A percentile compares a stretch with the other conserved stretches of the same genome.
phyloP scores from a whole-genome alignment of 2,113 vertebrate species.

The Poeciliopsis retropinna region DNA sequence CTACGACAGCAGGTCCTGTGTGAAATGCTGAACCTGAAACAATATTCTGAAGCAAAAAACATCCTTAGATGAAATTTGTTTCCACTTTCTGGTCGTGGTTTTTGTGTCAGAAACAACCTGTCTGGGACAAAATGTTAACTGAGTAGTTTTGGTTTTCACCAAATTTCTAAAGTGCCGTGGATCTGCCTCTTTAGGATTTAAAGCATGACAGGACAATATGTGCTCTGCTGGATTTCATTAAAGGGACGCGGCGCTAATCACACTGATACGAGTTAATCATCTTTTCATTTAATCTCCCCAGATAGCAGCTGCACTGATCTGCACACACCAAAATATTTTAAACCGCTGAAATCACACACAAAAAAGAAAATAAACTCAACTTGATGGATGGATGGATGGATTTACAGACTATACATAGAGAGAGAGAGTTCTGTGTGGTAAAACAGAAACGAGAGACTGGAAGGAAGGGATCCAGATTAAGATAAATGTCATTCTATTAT shows the following conservation, averaged over 20 bases:
- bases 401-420: not conserved
- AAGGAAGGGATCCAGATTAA: conserved; percentile 47
- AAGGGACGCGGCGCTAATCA: conserved; percentile 37
- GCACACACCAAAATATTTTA: conserved; percentile 6
- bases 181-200: not conserved
- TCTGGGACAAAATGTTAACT: too few species aligned
- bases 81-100: too few species aligned
- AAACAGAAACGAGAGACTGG: conserved; percentile 26
- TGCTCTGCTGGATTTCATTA: conserved; percentile 37
- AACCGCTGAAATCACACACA: not conserved
- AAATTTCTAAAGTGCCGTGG: not conserved
- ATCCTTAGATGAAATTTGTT: too few species aligned
- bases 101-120: too few species aligned
- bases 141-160: not conserved
- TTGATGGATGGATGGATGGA: not conserved
- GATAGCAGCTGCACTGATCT: conserved; percentile 16
- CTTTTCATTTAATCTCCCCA: conserved; percentile 34
- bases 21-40: too few species aligned
- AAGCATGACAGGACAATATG: conserved; percentile 27
- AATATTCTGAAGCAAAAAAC: too few species aligned
- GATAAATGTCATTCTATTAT: conserved; percentile 72
- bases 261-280: conserved; percentile 44
- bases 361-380: too few species aligned
- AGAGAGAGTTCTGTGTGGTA: conserved; percentile 15
- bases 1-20: too few species aligned